Evolutionary conservation across 1,140 invertebrate genomes (phyloP), one percentile per base, ranked within the genome.

Genomic region (Ectropis grisescens): DNA sequence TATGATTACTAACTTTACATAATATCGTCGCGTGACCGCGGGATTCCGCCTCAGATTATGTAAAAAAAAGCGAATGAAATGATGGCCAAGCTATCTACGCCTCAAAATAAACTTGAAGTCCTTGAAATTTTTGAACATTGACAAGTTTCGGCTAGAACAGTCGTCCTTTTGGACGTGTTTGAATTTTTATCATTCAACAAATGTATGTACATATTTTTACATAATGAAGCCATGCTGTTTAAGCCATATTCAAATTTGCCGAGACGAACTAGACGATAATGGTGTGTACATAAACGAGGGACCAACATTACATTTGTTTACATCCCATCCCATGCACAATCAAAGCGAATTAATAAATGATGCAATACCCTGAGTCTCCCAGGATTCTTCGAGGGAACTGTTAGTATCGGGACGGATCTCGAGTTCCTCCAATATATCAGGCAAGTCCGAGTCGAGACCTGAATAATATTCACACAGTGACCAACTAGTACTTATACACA

Each of bases 381-480:
- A 70, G 12, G 66, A 62, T 49, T 74, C 67, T 38, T 74, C 60
- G 54, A 74, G 47, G 53, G 53, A 67, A 70, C 55, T 58, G 57
- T 71, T 67, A 67, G 54, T 64, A 51, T 64, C 60, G 37, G 52
- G 43, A 33, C 48, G 56, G 37, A 41, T 50, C 46, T 75, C 71
- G 37, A 57, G 58, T 47, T 59, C 61, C 53, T 80, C 74, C 67
- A 72, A 47, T 51, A 75, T 70, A 54, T 75, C 75, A 39, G 64
- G 65, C 34, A 75, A 52, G 46, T 76, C 69, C 41, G 51, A 61
- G 52, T 76, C 71, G 59, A 80, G 75, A 80, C 71, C 71, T 76
- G 47, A 66, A 75, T 58, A 80, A 72, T 47, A 64, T 58, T 52
- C 28, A 58, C 29, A 62, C 46, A 47, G 29, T 67, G 29, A 48